Percentiles rank a stretch among this genome's conserved stretches.
Evolutionary conservation across 2,888 invertebrate species (phyloP).

Genomic region (Amaurobius ferox): DNA sequence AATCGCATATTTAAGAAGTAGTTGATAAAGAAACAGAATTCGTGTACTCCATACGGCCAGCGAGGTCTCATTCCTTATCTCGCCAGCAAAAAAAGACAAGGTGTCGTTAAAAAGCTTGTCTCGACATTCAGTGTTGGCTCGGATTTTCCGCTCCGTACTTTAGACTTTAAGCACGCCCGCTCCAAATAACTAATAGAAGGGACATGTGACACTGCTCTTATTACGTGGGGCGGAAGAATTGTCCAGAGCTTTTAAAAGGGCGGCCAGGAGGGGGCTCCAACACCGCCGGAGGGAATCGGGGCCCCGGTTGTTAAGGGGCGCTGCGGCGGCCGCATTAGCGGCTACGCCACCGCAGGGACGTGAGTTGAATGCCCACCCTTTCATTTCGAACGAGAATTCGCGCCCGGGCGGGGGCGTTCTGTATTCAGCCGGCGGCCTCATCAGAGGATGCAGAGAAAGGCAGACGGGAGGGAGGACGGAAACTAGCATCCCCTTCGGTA

Average conservation of each 20-base stretch:
- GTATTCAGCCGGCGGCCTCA: conserved; percentile 68
- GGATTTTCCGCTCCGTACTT: conserved; percentile 13
- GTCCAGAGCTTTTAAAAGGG: conserved; percentile 62
- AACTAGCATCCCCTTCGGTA: conserved; percentile 31
- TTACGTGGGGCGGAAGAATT: conserved; percentile 33
- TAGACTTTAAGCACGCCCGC: conserved; percentile 56
- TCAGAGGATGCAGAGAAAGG: conserved; percentile 40
- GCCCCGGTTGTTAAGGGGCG: conserved; percentile 60
- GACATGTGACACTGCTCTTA: conserved; percentile 61
- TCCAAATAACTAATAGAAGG: conserved; percentile 48
- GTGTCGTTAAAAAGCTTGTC: conserved; percentile 10
- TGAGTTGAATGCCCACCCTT: conserved; percentile 63
- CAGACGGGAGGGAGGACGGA: background rate
- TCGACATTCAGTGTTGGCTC: background rate
- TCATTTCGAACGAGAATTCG: conserved; percentile 43
- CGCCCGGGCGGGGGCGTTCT: conserved; percentile 44
- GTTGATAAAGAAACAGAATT: too few relatives aligned
- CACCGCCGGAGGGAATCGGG: conserved; percentile 58
- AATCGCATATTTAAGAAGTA: too few relatives aligned
- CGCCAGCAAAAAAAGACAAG: background rate
- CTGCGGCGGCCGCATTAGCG: conserved; percentile 66
- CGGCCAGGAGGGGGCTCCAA: conserved; percentile 36
- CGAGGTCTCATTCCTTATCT: background rate
- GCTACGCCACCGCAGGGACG: conserved; percentile 63
- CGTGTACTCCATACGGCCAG: too few relatives aligned